Evolutionary conservation across 2,113 vertebrate species (phyloP), one percentile per base, ranked within the genome.

Genomic region (Phrynocephalus versicolor): DNA sequence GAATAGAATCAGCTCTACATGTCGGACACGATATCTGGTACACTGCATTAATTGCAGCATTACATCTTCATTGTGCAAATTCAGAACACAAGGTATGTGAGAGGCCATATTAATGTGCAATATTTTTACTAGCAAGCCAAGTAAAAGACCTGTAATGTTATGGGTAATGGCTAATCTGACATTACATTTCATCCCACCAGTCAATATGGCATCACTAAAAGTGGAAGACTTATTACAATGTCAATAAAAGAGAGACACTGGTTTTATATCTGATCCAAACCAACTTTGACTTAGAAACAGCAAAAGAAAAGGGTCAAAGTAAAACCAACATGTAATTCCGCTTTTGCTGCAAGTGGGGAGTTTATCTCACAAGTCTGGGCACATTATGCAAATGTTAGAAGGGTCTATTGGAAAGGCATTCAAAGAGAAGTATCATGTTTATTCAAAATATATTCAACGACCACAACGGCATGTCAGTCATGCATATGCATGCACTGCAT

Each of bases 231-330:
- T 91, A 82, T 85, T 79, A 75, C 18, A 65, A 35, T 1, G 0
- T 37, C 86, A 86, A 21, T 73, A 69, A 83, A 84, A 88, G 37
- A 75, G 21, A 75, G 60, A 79, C 12, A 70, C 8, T 70, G 67
- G 39, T 41, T 82, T 85, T 65, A 72, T 78, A 84, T 51, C 45
- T 70, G 30, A 76, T 51, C 45, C 67, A 57, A 87, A 81, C 74
- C 4, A 73, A 1, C 71, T 12, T 81, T 13, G 0, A 82, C 64
- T 81, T 72, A 86, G 19, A 90, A 39, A 70, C 5, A 80, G 25
- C 23, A 71, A 80, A 41, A 64, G 45, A 84, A 64, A 58, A 23
- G 39, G 23, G 76, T 81, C 55, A 69, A 23, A 77, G 73, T 45
- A 62, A 90, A 1, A 14, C 23, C 3, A 18, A 30, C 75, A 70